Evolutionary conservation across 2,888 invertebrate species (phyloP).

Genomic region (Apamea monoglypha): DNA sequence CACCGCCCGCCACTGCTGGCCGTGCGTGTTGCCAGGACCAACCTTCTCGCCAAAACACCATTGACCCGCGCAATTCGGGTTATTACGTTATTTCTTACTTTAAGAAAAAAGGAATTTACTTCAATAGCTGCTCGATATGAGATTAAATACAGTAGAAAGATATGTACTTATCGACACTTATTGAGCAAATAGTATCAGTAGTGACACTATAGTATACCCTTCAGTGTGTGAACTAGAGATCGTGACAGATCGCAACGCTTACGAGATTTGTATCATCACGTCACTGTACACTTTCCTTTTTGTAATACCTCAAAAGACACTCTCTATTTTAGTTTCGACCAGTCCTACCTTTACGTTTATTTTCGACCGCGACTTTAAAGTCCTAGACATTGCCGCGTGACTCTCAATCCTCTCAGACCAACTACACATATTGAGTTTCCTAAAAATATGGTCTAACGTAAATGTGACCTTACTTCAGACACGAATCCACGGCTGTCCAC

Average conservation of each 20-base stretch:
- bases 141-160: neutral
- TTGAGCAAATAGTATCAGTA: neutral
- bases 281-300: neutral
- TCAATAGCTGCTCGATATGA: neutral
- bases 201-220: neutral
- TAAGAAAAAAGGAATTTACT: neutral
- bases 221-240: neutral
- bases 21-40: too few relatives aligned
- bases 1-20: too few relatives aligned
- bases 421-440: neutral
- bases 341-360: neutral
- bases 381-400: neutral
- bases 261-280: neutral
- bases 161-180: neutral
- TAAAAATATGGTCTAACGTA: neutral
- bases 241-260: neutral
- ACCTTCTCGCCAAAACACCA: too few relatives aligned
- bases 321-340: neutral
- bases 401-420: neutral
- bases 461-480: constrained; percentile 10
- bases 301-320: neutral
- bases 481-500: neutral
- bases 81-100: constrained; percentile 2
- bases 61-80: too few relatives aligned
- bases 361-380: neutral